Evolutionary conservation across 2,113 vertebrate genomes (phyloP).

Genomic region (Otocyon megalotis): DNA sequence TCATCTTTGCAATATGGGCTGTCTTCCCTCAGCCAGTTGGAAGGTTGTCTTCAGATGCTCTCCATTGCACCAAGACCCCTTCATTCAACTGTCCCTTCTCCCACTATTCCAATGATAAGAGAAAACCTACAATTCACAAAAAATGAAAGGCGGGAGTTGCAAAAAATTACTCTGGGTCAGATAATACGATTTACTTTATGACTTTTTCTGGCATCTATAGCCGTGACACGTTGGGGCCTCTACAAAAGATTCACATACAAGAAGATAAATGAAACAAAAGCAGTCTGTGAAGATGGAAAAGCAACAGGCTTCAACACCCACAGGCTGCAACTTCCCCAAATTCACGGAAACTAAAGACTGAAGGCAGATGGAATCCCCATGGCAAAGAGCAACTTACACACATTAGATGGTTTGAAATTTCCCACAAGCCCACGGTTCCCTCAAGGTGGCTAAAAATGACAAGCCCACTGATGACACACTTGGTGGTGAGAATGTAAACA

Average conservation of each 20-base stretch:
- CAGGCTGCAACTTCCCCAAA: neutral
- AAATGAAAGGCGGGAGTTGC: neutral
- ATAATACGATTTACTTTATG: neutral
- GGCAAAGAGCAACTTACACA: neutral
- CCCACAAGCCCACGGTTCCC: neutral
- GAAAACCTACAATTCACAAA: neutral
- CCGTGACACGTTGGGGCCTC: neutral
- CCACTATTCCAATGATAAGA: neutral
- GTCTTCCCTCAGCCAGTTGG: neutral
- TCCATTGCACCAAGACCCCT: neutral
- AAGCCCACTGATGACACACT: neutral
- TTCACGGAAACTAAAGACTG: neutral
- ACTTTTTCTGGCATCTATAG: neutral
- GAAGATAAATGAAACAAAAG: slow-evolving; percentile 60
- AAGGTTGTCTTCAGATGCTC: neutral
- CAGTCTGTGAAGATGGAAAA: neutral
- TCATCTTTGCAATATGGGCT: neutral
- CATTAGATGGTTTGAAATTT: neutral
- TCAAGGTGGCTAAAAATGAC: neutral
- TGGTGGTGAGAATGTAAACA: neutral
- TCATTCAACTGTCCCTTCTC: neutral
- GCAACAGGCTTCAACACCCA: neutral
- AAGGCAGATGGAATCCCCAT: neutral
- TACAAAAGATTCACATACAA: neutral
- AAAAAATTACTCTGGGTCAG: neutral